Base-by-base conservation (phyloP, 2,888 invertebrate genomes). In the Myopa tessellatipennis region DNA sequence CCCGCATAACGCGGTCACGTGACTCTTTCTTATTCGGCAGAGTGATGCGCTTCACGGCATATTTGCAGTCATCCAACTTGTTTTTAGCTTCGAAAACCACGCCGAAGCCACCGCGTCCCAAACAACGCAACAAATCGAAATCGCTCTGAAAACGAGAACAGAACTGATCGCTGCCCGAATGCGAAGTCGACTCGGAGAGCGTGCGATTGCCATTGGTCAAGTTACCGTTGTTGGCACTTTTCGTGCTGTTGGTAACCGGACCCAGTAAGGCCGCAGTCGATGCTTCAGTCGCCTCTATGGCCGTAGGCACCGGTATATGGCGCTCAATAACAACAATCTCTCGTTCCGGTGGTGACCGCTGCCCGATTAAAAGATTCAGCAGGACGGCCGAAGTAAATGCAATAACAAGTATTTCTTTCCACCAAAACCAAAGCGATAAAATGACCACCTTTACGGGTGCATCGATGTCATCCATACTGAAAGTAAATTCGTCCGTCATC, bases 41-140 rank as follows among this genome's bases (percentile, higher is more conserved):
- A 0, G 94, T 93, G 76, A 98, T 98, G 84, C 98, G 91, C 90
- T 99, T 99, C 0, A 99, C 94, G 7, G 99, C 99, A 89, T 99
- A 99, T 79, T 93, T 93, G 83, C 96, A 95, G 84, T 98, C 96
- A 87, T 99, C 99, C 77, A 98, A 93, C 88, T 96, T 96, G 88
- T 98, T 98, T 86, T 92, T 93, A 0, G 96, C 98, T 87, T 98
- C 96, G 88, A 98, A 98, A 0, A 99, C 99, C 3, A 98, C 94
- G 0, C 99, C 99, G 89, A 98, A 99, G 0, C 98, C 99, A 34
- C 99, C 99, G 83, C 92, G 92, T 0, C 97, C 97, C 18, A 97
- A 90, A 82, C 95, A 95, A 80, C 93, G 91, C 50, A 97, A 90
- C 40, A 95, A 93, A 69, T 95, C 94, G 89, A 98, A 98, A 87